phyloP scores from a whole-genome alignment of 2,888 invertebrate genomes.

The Oxystoma pomonae region DNA sequence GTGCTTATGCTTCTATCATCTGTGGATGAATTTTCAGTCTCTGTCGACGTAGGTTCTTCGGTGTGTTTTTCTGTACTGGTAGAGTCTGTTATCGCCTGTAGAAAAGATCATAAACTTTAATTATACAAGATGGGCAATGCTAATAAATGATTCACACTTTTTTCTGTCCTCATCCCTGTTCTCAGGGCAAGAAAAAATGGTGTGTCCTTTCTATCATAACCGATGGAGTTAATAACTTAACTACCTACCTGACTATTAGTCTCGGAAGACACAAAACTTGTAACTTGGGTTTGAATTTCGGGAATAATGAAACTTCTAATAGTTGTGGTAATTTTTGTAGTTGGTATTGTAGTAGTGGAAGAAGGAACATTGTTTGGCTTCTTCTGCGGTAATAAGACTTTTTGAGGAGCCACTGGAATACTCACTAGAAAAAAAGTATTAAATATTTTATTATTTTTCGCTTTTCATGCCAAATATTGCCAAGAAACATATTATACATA shows the following conservation, averaged over 20 bases:
- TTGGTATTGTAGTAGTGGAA: constrained; percentile 20
- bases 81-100: neutral
- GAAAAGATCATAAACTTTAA: no score
- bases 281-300: neutral
- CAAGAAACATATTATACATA: no score
- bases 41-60: constrained; percentile 12
- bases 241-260: neutral
- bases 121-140: no score
- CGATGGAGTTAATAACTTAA: neutral
- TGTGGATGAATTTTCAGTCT: constrained; percentile 17
- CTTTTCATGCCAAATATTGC: no score
- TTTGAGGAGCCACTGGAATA: constrained; percentile 24
- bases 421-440: constrained; percentile 25
- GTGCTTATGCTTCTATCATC: constrained; percentile 28
- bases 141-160: no score
- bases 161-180: no score
- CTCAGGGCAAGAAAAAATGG: no score
- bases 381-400: neutral
- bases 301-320: neutral
- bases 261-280: neutral
- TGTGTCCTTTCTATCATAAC: no score
- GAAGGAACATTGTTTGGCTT: neutral
- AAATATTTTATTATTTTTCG: no score
- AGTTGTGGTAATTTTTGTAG: constrained; percentile 23
- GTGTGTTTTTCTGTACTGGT: constrained; percentile 8